phyloP scores from a whole-genome alignment of 1,140 invertebrate genomes.

The Scaptomyza montana region DNA sequence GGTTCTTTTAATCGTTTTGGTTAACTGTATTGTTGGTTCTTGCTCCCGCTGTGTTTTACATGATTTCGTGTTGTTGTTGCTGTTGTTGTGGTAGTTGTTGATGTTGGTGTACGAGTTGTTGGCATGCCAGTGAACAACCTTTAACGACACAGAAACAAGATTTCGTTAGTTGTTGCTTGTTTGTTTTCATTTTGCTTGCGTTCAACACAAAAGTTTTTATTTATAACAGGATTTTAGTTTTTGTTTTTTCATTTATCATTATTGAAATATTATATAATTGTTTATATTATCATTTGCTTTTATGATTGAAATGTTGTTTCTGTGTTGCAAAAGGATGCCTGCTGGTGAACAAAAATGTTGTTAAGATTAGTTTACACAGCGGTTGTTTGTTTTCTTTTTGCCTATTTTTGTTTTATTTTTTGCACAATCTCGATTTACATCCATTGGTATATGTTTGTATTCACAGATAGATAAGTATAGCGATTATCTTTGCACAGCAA shows the following conservation, averaged over 20 bases:
- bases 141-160: slow-evolving; percentile 84
- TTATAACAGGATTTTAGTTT: slow-evolving; percentile 17
- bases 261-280: slow-evolving; percentile 48
- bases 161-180: slow-evolving; percentile 81
- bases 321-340: slow-evolving; percentile 84
- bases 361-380: slow-evolving; percentile 64
- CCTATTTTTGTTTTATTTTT: slow-evolving; percentile 14
- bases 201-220: slow-evolving; percentile 21
- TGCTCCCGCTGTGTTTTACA: slow-evolving; percentile 61
- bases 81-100: slow-evolving; percentile 38
- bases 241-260: slow-evolving; percentile 38
- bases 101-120: slow-evolving; percentile 64
- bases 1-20: slow-evolving; percentile 6
- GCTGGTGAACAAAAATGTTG: slow-evolving; percentile 75
- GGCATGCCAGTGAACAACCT: slow-evolving; percentile 83
- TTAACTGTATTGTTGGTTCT: slow-evolving; percentile 39
- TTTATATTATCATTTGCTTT: slow-evolving; percentile 51
- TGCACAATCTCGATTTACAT: slow-evolving; percentile 43
- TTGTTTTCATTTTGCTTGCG: slow-evolving; percentile 9
- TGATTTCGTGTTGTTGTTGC: slow-evolving; percentile 67
- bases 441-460: slow-evolving; percentile 8
- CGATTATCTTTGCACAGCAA: slow-evolving; percentile 47
- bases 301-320: slow-evolving; percentile 85
- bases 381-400: slow-evolving; percentile 1
- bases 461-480: slow-evolving; percentile 11